Evolutionary conservation across 1,140 invertebrate species (phyloP), one percentile per base, ranked within the genome.

Genomic region (Drosophila obscura): DNA sequence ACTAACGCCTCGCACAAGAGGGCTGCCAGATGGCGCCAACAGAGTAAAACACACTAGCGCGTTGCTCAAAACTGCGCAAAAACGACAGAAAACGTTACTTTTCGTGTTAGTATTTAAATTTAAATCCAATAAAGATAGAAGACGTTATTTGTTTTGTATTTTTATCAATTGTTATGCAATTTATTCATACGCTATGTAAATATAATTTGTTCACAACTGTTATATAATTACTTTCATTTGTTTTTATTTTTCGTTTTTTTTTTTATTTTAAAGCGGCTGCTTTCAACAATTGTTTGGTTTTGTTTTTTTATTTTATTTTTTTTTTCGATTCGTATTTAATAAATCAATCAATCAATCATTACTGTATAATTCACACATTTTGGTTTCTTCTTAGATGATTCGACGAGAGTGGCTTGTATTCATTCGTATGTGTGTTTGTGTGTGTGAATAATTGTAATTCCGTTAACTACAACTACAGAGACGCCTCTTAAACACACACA

Each of bases 201-300:
- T 85, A 85, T 85, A 85, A 85, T 85, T 85, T 85, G 83, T 85
- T 85, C 82, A 85, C 82, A 85, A 85, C 82, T 85, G 82, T 81
- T 85, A 85, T 87, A 85, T 85, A 85, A 85, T 87, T 87, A 85
- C 78, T 67, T 73, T 63, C 46, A 45, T 16, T 79, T 76, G 62
- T 57, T 26, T 48, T 48, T 75, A 26, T 16, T 28, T 63, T 62
- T 24, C 22, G 0, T 41, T 62, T 52, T 56, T 56, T 59, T 82
- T 82, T 81, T 81, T 67, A 83, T 83, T 83, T 83, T 83, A 67
- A 83, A 83, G 80, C 82, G 71, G 82, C 55, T 76, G 82, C 82
- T 85, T 85, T 85, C 66, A 83, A 83, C 80, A 83, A 83, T 81
- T 73, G 77, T 80, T 79, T 76, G 51, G 61, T 56, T 63, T 68